Base-by-base conservation (phyloP, 2,113 vertebrate species). In the Hirundichthys speculiger region DNA sequence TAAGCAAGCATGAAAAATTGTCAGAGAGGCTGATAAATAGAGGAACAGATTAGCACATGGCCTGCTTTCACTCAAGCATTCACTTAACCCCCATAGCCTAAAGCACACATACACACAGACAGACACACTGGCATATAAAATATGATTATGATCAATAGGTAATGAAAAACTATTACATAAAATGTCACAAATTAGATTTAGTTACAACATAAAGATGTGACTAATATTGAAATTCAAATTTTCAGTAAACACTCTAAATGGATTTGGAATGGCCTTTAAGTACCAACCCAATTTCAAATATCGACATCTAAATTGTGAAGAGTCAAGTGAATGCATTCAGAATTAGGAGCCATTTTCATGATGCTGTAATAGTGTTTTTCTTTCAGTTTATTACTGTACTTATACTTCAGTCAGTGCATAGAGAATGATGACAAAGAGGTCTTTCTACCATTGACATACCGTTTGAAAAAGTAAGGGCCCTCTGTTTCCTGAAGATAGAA, bases 181-280 rank as follows among this genome's bases (percentile, higher is more conserved):
- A 88, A 88, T 88, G 81, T 77, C 81, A 88, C 40, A 64, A 73
- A 62, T 77, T 84, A 59, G 41, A 74, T 82, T 65, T 22, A 3
- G 41, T 50, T 64, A 75, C 4, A 1, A 51, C 50, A 68, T 18
- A 40, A 70, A 68, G 25, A 56, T 48, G 21, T 22, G 43, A 21
- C 39, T 56, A 64, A 79, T 69, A 53, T 50, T 47, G 27, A 68
- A 27, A 55, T 48, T 61, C 3, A 46, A 42, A 70, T 45, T 71
- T 76, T 74, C 52, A 56, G 71, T 62, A 50, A 85, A 75, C 65
- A 74, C 52, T 68, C 58, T 46, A 52, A 85, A 82, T 73, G 42
- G 40, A 60, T 79, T 69, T 21, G 39, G 73, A 68, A 61, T 65
- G 67, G 61, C 62, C 73, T 80, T 81, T 68, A 70, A 78, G 54